These are phyloP conservation scores for Streptopelia turtur DNA, from an alignment of 2,797 vertebrate genomes.

Conservation along the genomic window DNA sequence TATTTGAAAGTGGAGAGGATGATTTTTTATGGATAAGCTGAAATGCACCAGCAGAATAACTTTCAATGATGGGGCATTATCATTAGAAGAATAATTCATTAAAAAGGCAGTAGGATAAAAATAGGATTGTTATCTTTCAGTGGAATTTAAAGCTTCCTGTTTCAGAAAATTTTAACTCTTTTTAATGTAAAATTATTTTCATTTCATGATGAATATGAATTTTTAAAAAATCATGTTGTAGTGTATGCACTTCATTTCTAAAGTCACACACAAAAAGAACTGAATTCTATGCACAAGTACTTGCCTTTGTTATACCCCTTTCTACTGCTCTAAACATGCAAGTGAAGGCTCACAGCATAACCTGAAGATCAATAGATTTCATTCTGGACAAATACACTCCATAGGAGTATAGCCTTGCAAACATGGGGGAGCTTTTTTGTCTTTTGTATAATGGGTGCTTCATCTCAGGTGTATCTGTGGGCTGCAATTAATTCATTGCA, in stretches of 20 bases:
- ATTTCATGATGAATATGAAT: background rate
- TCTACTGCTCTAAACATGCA: background rate
- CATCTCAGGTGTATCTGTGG: background rate
- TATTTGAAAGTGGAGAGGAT: background rate
- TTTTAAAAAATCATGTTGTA: background rate
- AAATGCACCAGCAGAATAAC: background rate
- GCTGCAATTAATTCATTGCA: background rate
- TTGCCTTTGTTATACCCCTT: background rate
- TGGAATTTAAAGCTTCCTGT: background rate
- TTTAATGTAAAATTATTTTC: background rate
- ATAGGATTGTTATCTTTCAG: background rate
- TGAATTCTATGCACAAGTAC: background rate
- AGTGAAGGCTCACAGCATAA: background rate
- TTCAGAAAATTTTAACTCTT: background rate
- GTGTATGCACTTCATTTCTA: background rate
- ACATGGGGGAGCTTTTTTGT: background rate
- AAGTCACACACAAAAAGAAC: background rate
- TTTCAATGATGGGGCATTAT: background rate
- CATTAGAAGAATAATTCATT: background rate
- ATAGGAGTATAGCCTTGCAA: background rate
- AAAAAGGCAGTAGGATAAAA: conserved; percentile 14
- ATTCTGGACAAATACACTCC: background rate
- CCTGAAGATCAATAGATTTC: background rate
- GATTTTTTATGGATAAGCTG: background rate
- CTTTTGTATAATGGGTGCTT: background rate